These are phyloP conservation scores for Eupithecia abbreviata DNA, from an alignment of 2,888 invertebrate genomes.

Conservation along the genomic window DNA sequence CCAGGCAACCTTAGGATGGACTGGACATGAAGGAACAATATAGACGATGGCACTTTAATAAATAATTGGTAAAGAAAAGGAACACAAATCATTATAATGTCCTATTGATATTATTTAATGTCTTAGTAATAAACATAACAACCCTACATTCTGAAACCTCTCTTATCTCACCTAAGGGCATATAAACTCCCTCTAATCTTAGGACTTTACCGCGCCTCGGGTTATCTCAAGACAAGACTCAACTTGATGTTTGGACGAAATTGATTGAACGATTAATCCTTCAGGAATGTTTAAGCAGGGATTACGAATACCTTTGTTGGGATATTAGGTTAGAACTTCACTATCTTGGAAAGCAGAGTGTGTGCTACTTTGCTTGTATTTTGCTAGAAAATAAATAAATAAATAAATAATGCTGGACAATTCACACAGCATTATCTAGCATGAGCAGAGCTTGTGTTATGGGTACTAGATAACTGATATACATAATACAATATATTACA, in stretches of 20 bases:
- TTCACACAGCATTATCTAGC: no score
- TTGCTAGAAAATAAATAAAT: not conserved
- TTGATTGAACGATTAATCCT: slow-evolving; percentile 44
- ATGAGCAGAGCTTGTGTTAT: no score
- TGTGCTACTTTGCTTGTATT: not conserved
- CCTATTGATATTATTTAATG: no score
- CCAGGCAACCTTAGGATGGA: no score
- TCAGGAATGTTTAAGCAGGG: slow-evolving; percentile 34
- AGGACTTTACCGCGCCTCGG: slow-evolving; percentile 24
- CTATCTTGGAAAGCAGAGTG: not conserved
- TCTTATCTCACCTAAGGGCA: not conserved
- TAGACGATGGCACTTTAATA: no score
- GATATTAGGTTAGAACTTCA: not conserved
- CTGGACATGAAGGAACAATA: no score
- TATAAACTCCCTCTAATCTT: slow-evolving; percentile 27
- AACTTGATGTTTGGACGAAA: slow-evolving; percentile 37
- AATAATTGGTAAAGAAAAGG: no score
- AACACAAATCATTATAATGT: no score
- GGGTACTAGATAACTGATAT: no score
- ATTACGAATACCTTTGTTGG: slow-evolving; percentile 35
- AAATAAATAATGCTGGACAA: no score
- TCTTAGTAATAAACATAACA: not conserved
- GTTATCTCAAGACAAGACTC: slow-evolving; percentile 26
- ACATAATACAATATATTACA: no score
- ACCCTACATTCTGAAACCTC: not conserved